Base-by-base conservation (phyloP, 2,113 vertebrate species). In the Mormyrus lacerda region DNA sequence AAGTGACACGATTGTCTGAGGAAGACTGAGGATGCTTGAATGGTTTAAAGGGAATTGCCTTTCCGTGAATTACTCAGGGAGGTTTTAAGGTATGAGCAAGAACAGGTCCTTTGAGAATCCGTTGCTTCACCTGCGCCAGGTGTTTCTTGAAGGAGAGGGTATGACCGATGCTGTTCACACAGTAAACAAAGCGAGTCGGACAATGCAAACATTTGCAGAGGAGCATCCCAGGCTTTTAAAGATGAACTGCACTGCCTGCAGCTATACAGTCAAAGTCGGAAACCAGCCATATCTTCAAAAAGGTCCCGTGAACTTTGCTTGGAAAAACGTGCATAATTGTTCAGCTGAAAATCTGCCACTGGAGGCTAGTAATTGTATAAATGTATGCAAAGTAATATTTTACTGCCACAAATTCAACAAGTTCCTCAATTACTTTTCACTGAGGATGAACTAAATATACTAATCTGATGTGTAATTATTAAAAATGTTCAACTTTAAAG, bases 51-150 rank as follows among this genome's bases (percentile, higher is more conserved):
- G 31, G 35, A 79, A 42, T 42, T 15, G 69, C 13, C 4, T 89
- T 27, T 65, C 42, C 17, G n/a, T 27, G n/a, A 85, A 44, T 42
- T 50, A 58, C 51, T 53, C 35, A 35, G 39, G 27, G 69, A 69
- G 48, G 84, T 83, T 61, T 89, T 35, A 53, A 21, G 31, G 69
- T n/a, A 8, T 21, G 11, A 58, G 19, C 79, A 89, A 85, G 35
- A 35, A 89, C 94, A 91, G 90, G 92, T 92, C 44, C 51, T 89
- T 85, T 90, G 90, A 76, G 89, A 89, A 84, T 39, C 93, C 93
- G 92, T 93, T 92, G 91, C 94, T 92, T 92, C 93, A 93, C 92
- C 91, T 94, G 94, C 93, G 94, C 94, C 94, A 95, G 94, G 92
- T 93, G 92, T 93, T 93, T 85, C 93, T 42, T 42, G 88, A 89